Evolutionary conservation across 1,140 invertebrate genomes (phyloP), one percentile per base, ranked within the genome.

Genomic region (Pollicipes pollicipes): DNA sequence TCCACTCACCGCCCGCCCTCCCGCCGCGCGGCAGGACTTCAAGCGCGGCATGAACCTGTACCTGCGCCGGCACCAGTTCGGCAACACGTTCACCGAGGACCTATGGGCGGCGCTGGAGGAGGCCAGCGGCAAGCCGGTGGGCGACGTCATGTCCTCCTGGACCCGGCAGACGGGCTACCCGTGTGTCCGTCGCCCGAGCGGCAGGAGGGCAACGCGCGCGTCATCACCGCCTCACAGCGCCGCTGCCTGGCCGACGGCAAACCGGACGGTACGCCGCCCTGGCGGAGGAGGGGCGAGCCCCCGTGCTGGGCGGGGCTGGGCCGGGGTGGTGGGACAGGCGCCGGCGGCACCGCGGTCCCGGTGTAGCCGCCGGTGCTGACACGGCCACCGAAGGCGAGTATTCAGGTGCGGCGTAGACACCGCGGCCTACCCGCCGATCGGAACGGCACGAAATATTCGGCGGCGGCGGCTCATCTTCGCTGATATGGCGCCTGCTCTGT

Each of bases 41-140:
- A 85, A 90, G n/a, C 90, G 89, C 80, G 95, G 95, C 30, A 95
- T 99, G 90, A 88, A 95, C 76, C 78, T 88, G 8, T 99, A 99
- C 77, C 80, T 99, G 71, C 92, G 87, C 6, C 85, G 87, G 71
- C 90, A 96, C 82, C 87, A 89, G 79, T 95, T 95, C 77, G 84
- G 82, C 45, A 97, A 99, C 78, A 94, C 96, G 4, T 87, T 88
- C 75, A 98, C 97, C 16, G 90, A 93, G 78, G 93, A 99, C 79
- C 82, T 99, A 68, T 99, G 96, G 96, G 83, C 84, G 2, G 88
- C 92, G 0, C 82, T 99, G 68, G 90, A 89, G 76, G 88, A 92
- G 77, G 88, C 91, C 0, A 95, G 92, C 73, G 88, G 87, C 0
- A 95, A 97, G 79, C 90, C 93, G n/a, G 89, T 99, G 0, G 85